Evolutionary conservation across 2,113 vertebrate genomes (phyloP).

Genomic region (Equus przewalskii): DNA sequence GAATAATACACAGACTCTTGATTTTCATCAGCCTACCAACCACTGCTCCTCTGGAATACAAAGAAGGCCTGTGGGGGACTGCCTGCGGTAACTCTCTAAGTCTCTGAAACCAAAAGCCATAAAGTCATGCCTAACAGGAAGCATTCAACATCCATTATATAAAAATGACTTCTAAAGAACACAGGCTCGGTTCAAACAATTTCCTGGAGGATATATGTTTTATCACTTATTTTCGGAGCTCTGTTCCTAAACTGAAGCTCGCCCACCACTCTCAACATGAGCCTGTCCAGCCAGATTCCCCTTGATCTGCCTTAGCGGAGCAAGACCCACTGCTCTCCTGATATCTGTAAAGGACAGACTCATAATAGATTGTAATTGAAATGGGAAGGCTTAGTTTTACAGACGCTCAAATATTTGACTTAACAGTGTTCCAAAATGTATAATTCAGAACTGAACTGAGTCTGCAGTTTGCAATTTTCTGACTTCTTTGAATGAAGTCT

Average conservation of each 20-base stretch:
- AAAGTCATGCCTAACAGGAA: slow-evolving; percentile 69
- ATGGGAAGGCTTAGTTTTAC: slow-evolving; percentile 60
- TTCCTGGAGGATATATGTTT: slow-evolving; percentile 59
- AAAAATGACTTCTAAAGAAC: slow-evolving; percentile 64
- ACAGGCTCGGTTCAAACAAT: slow-evolving; percentile 50
- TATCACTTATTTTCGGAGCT: slow-evolving; percentile 51
- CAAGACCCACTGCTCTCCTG: neutral
- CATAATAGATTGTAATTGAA: slow-evolving; percentile 72
- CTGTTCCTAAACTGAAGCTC: neutral
- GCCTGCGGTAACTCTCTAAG: neutral
- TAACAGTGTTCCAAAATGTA: slow-evolving; percentile 64
- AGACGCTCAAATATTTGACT: slow-evolving; percentile 78
- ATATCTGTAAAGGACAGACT: neutral
- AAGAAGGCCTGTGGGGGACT: neutral
- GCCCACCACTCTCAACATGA: neutral
- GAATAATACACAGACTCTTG: neutral
- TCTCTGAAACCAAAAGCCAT: slow-evolving; percentile 57
- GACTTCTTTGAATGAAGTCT: slow-evolving; percentile 29
- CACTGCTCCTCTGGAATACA: neutral
- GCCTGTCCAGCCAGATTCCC: neutral
- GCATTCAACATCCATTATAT: slow-evolving; percentile 58
- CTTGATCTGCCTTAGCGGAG: neutral
- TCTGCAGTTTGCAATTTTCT: slow-evolving; percentile 26
- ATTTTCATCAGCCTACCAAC: neutral
- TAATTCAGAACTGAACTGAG: slow-evolving; percentile 60